phyloP scores from a whole-genome alignment of 2,113 vertebrate species.

The Stercorarius parasiticus region DNA sequence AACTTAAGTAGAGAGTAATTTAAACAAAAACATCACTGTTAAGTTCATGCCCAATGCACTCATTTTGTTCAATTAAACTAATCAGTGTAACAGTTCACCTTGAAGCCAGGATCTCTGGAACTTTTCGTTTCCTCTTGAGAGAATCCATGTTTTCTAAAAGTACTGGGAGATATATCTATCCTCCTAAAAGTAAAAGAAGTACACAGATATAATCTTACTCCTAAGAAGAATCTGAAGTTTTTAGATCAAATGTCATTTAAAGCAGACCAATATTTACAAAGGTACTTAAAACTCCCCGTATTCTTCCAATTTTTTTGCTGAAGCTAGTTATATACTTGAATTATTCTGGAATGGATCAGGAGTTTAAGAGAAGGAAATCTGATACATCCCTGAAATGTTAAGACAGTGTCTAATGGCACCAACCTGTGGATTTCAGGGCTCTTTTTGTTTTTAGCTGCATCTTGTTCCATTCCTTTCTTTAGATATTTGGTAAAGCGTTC shows the following conservation, averaged over 20 bases:
- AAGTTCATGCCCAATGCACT: slow-evolving; percentile 84
- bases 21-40: slow-evolving; percentile 87
- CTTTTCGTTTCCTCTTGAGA: slow-evolving; percentile 94
- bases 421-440: slow-evolving; percentile 99
- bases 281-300: not conserved
- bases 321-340: not conserved
- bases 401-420: not conserved
- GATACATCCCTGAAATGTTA: not conserved
- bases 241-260: not conserved
- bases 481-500: slow-evolving; percentile 97
- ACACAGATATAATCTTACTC: not conserved
- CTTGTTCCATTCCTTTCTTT: slow-evolving; percentile 92
- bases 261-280: not conserved
- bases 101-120: slow-evolving; percentile 91
- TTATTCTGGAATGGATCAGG: not conserved
- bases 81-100: slow-evolving; percentile 93
- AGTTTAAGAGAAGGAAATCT: not conserved
- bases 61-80: slow-evolving; percentile 74
- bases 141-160: slow-evolving; percentile 98
- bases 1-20: slow-evolving; percentile 92
- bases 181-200: slow-evolving; percentile 74
- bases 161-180: slow-evolving; percentile 99
- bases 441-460: slow-evolving; percentile 92
- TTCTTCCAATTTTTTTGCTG: not conserved
- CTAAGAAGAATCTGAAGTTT: not conserved